These are phyloP conservation scores for Chloropsis hardwickii DNA, from an alignment of 2,113 vertebrate genomes.

Conservation along the genomic window DNA sequence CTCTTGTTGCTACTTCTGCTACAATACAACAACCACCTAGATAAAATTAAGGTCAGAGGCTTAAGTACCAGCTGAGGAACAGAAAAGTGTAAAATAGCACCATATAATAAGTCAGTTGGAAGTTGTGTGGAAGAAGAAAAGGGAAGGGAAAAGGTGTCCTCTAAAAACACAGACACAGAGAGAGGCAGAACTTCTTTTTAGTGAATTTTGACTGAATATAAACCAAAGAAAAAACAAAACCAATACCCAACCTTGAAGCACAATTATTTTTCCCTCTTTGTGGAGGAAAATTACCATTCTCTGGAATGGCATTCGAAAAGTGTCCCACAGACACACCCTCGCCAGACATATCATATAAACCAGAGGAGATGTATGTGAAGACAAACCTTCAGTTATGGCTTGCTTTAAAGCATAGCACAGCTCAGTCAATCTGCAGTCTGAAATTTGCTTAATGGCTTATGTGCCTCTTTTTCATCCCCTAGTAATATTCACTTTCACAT, in stretches of 20 bases:
- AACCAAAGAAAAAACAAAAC: not conserved
- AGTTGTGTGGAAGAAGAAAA: not conserved
- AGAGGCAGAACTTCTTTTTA: not conserved
- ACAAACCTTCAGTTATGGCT: not conserved
- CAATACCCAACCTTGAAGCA: not conserved
- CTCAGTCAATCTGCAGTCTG: not conserved
- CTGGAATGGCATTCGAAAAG: not conserved
- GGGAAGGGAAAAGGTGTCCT: not conserved
- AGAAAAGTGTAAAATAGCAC: slow-evolving; percentile 5
- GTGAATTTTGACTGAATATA: not conserved
- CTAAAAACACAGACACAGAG: not conserved
- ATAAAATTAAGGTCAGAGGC: slow-evolving; percentile 22
- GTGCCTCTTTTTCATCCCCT: not conserved
- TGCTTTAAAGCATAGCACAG: not conserved
- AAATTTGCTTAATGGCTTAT: not conserved
- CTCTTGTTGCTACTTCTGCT: not conserved
- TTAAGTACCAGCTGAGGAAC: not conserved
- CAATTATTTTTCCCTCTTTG: not conserved
- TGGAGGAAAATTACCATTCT: not conserved
- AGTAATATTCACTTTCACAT: not conserved
- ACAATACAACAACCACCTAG: not conserved
- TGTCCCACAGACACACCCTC: accelerated
- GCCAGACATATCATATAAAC: not conserved
- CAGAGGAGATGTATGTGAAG: not conserved
- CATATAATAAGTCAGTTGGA: not conserved